Percentiles rank a stretch among this genome's conserved stretches.
Conservation (phyloP, 2,888 invertebrate species). For the Creontiades dilutus region DNA sequence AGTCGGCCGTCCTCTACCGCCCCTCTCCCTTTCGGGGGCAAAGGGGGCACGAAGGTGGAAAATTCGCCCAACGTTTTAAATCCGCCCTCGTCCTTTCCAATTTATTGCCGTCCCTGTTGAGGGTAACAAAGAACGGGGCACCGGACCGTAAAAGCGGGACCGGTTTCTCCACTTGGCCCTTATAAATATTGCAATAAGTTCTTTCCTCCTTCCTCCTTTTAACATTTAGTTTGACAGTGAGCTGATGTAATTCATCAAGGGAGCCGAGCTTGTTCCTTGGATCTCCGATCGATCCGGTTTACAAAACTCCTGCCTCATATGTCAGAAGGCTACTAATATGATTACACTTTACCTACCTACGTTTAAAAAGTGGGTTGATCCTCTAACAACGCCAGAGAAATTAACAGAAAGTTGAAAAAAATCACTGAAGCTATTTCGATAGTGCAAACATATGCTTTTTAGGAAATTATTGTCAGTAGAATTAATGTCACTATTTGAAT, state of each 20-base stretch:
- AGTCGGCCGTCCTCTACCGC: neutral
- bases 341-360: no score
- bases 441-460: no score
- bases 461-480: no score
- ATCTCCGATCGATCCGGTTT: neutral
- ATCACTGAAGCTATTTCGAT: no score
- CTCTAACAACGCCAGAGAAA: no score
- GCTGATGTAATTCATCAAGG: neutral
- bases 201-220: neutral
- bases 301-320: no score
- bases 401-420: no score
- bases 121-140: constrained; percentile 25
- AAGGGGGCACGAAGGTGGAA: constrained; percentile 65
- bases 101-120: constrained; percentile 59
- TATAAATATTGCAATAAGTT: constrained; percentile 60
- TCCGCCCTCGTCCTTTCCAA: constrained; percentile 49
- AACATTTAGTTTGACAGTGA: neutral
- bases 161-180: constrained; percentile 33
- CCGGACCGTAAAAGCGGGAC: constrained; percentile 23
- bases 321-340: no score
- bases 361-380: no score
- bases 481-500: no score
- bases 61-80: constrained; percentile 65
- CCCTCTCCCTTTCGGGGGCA: neutral
- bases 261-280: neutral